Evolutionary conservation across 1,140 invertebrate genomes (phyloP).

Genomic region (Thereuonema tuberculata): DNA sequence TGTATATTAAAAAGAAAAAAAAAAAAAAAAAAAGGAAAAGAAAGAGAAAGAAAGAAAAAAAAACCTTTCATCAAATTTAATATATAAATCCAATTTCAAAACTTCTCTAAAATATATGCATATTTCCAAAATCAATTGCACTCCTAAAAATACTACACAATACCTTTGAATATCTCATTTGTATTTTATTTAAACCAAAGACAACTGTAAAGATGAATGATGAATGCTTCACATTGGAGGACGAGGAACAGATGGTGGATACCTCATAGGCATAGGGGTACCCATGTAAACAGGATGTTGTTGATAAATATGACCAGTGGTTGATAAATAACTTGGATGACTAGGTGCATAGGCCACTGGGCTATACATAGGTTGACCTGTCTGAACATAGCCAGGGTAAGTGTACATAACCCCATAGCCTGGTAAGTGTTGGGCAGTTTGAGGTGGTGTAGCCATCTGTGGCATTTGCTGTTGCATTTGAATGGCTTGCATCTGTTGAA

Average conservation of each 20-base stretch:
- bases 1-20: too few species aligned
- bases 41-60: too few species aligned
- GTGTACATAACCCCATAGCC: constrained; percentile 10
- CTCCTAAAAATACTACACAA: too few species aligned
- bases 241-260: not conserved
- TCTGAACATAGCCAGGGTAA: constrained; percentile 10
- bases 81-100: too few species aligned
- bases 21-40: too few species aligned
- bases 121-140: too few species aligned
- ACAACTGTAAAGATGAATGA: too few species aligned
- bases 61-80: too few species aligned
- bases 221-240: not conserved
- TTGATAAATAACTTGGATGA: not conserved
- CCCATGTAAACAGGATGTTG: constrained; percentile 1
- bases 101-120: too few species aligned
- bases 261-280: not conserved
- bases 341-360: constrained; percentile 1
- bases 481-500: not conserved
- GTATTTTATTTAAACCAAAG: too few species aligned
- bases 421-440: not conserved
- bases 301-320: constrained; percentile 1
- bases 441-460: not conserved
- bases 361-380: constrained; percentile 4
- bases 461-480: not conserved
- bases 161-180: too few species aligned